Percentiles rank a stretch among this genome's conserved stretches.
These are phyloP conservation scores for Lamellibrachia luymesi DNA, from an alignment of 1,140 invertebrate species.

Conservation along the genomic window DNA sequence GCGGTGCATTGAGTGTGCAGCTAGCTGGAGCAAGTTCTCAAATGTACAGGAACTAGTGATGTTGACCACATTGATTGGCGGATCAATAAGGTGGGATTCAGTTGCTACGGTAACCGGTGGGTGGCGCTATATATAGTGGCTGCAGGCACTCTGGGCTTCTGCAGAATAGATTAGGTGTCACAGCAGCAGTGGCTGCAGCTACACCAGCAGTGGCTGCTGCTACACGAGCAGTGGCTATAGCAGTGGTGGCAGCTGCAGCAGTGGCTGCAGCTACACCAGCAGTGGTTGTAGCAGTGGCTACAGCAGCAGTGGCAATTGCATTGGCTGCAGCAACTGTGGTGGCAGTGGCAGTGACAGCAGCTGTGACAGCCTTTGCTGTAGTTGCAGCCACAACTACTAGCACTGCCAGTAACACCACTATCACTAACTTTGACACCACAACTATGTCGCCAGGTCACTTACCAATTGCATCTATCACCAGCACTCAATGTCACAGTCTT, in stretches of 20 bases:
- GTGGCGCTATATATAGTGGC: background rate
- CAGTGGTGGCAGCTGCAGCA: background rate
- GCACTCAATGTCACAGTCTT: too few species aligned
- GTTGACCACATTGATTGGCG: background rate
- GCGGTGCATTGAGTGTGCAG: background rate
- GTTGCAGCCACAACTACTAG: too few species aligned
- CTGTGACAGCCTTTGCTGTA: too few species aligned
- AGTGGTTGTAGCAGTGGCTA: background rate
- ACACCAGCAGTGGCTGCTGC: background rate
- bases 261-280: background rate
- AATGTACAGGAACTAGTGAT: background rate
- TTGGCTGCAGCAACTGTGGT: too few species aligned
- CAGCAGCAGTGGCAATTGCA: background rate
- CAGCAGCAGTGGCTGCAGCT: background rate
- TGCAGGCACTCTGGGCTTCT: background rate
- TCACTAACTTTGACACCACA: too few species aligned
- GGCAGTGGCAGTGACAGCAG: too few species aligned
- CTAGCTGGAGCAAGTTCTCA: background rate
- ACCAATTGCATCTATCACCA: too few species aligned
- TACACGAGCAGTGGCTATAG: background rate
- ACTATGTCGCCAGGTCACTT: too few species aligned
- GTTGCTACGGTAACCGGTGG: constrained; percentile 2
- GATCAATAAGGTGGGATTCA: constrained; percentile 4
- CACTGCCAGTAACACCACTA: too few species aligned
- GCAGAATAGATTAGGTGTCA: background rate